Base-by-base conservation (phyloP, 2,113 vertebrate species). In the Gallinago undulata region DNA sequence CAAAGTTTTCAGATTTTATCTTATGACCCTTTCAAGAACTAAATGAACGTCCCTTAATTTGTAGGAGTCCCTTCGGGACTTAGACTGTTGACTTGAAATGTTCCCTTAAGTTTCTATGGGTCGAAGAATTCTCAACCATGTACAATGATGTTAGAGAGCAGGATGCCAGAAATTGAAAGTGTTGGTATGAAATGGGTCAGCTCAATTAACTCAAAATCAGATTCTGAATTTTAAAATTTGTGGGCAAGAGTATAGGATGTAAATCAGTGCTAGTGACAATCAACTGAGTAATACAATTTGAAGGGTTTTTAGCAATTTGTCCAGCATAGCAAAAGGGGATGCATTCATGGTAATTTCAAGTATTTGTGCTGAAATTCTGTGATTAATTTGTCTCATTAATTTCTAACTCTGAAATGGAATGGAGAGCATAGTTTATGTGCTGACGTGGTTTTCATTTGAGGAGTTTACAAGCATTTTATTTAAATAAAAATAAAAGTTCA, bases 221-320 rank as follows among this genome's bases (percentile, higher is more conserved):
- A 39, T n/a, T 53, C 12, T 64, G 37, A 45, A 62, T 84, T 75
- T 67, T 31, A 37, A 70, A 73, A 75, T 35, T 24, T 47, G 2
- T 48, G 7, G 30, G 16, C 31, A 31, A 13, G 70, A 37, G 41
- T 60, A 55, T 13, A 47, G 8, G 17, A 6, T 75, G 13, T 33
- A 57, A 82, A 53, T 53, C 0, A 1, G 10, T 66, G 14, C 23
- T 47, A 47, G 7, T 3, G 7, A 6, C 14, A 27, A 50, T 43
- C 57, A 64, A 50, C 14, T 33, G 19, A 35, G 47, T 47, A 1
- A 1, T 10, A 37, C 15, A 14, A 24, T 64, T 47, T 56, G 22
- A 75, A 35, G 33, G 18, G 62, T 30, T 41, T 45, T 41, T 28
- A 45, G 6, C 9, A 69, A 9, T 19, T 78, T 59, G 5, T 39